Conservation (phyloP, 2,113 vertebrate species). For the Brachypteracias leptosomus region DNA sequence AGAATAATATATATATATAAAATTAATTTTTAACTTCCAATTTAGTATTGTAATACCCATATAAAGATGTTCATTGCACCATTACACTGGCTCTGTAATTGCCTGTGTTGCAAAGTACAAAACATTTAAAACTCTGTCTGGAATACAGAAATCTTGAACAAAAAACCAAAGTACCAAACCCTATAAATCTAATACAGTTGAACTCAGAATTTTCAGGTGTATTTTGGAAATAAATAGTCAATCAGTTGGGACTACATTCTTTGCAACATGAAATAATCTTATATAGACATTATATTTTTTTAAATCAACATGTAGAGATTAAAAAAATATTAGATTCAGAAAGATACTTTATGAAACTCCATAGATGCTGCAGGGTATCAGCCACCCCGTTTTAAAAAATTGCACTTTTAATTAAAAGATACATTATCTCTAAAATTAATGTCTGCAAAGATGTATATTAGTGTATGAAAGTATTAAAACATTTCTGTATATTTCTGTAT, state of each 20-base stretch:
- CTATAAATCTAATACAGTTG: neutral
- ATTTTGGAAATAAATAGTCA: neutral
- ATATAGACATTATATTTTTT: neutral
- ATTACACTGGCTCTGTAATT: neutral
- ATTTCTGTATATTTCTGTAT: neutral
- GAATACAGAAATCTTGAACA: neutral
- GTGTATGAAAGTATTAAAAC: neutral
- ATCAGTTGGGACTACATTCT: neutral
- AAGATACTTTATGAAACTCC: neutral
- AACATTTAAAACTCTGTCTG: neutral
- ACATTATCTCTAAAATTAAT: conserved; percentile 4
- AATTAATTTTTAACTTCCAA: neutral
- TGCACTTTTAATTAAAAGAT: conserved; percentile 24
- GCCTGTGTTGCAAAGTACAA: neutral
- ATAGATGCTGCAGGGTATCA: neutral
- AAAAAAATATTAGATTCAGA: neutral
- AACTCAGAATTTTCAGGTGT: neutral
- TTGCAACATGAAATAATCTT: neutral
- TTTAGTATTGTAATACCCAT: neutral
- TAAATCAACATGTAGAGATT: neutral
- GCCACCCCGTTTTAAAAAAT: neutral
- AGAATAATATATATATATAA: neutral
- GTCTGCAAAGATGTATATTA: neutral
- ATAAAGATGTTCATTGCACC: neutral
- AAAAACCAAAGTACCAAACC: neutral